A percentile compares a stretch with the other conserved stretches of the same genome.
Evolutionary conservation across 2,888 invertebrate genomes (phyloP).

Genomic region (Ophioninae sp.): DNA sequence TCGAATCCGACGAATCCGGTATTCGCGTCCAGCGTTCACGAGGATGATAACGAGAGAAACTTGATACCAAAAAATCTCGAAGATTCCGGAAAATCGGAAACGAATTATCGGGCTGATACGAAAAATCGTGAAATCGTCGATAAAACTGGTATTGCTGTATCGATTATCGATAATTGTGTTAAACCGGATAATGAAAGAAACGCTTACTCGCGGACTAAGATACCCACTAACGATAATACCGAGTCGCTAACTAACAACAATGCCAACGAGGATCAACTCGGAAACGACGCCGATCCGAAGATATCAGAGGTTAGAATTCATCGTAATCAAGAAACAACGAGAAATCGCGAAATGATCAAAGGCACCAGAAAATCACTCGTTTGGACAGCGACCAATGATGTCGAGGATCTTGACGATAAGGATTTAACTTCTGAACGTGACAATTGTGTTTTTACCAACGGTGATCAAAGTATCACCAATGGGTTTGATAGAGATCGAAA

Average conservation of each 20-base stretch:
- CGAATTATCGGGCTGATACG: not conserved
- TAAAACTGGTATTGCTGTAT: slow-evolving; percentile 57
- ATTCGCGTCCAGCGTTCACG: not conserved
- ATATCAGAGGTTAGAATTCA: not conserved
- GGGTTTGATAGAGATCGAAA: slow-evolving; percentile 28
- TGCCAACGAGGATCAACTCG: slow-evolving; percentile 66
- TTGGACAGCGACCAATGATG: slow-evolving; percentile 43
- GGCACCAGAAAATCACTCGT: slow-evolving; percentile 38
- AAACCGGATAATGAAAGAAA: slow-evolving; percentile 54
- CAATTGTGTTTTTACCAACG: not conserved
- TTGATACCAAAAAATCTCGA: not conserved
- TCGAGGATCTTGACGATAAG: slow-evolving; percentile 62
- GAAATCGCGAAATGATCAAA: slow-evolving; percentile 3
- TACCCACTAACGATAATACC: slow-evolving; percentile 76
- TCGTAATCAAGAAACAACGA: not conserved
- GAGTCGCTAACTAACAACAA: slow-evolving; percentile 75
- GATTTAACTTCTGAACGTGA: slow-evolving; percentile 55
- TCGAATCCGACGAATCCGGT: too few relatives aligned
- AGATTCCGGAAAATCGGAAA: not conserved
- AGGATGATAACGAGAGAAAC: not conserved
- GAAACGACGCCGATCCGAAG: too few relatives aligned
- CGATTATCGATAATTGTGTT: slow-evolving; percentile 62
- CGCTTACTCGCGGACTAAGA: slow-evolving; percentile 72
- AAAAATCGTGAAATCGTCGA: not conserved
- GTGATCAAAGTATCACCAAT: not conserved